Evolutionary conservation across 30 jellyfish, hydroid and myxozoan species (phyloP).

Genomic region (Hydra vulgaris): DNA sequence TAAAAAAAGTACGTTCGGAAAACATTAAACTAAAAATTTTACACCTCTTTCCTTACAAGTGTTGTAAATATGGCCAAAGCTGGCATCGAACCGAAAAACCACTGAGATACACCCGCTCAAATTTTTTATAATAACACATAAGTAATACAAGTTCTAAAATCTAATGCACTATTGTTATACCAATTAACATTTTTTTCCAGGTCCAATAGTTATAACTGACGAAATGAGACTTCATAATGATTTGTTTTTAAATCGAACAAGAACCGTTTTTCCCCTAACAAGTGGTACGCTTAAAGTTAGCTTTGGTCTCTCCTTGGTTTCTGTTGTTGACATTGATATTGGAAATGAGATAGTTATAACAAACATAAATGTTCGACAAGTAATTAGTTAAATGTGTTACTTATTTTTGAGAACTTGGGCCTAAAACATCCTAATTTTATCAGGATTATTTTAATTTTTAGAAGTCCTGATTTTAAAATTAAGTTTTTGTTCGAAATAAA

Average conservation of each 20-base stretch:
- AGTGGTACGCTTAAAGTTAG: conserved; percentile 24
- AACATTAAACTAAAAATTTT: too few relatives aligned
- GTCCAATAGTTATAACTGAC: conserved; percentile 32
- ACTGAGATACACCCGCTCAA: too few relatives aligned
- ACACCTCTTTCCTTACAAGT: too few relatives aligned
- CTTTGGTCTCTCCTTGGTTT: conserved; percentile 45
- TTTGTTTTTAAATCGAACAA: conserved; percentile 21
- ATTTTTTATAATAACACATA: too few relatives aligned
- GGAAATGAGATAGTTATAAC: conserved; percentile 8
- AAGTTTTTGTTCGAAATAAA: too few relatives aligned
- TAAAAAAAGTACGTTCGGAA: too few relatives aligned
- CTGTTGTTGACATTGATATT: conserved; percentile 57
- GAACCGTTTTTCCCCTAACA: not conserved
- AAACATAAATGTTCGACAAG: conserved; percentile 14
- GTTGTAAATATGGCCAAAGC: too few relatives aligned
- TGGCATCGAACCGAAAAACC: too few relatives aligned
- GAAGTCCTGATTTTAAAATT: too few relatives aligned
- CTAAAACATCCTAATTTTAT: not conserved
- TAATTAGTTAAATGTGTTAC: not conserved
- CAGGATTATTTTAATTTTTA: too few relatives aligned
- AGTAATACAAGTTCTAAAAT: too few relatives aligned
- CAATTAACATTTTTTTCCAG: not conserved
- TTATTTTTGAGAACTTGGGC: conserved; percentile 3
- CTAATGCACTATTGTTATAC: too few relatives aligned
- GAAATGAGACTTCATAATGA: conserved; percentile 50